phyloP scores from a whole-genome alignment of 2,113 vertebrate species.

The Chaetops frenatus region DNA sequence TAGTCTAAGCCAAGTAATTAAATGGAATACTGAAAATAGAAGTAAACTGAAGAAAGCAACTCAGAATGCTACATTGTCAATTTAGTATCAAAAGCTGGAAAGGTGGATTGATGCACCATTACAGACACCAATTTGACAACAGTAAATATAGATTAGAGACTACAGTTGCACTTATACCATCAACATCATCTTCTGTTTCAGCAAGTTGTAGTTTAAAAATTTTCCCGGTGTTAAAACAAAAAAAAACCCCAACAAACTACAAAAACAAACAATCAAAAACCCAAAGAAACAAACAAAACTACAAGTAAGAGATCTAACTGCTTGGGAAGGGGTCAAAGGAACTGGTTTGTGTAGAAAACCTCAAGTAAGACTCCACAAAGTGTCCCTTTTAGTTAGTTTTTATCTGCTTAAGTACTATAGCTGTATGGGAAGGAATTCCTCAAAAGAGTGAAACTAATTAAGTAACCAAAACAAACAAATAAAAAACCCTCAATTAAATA shows the following conservation, averaged over 20 bases:
- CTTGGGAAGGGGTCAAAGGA: neutral
- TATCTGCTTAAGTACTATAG: neutral
- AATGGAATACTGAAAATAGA: slow-evolving; percentile 68
- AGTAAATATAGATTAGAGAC: slow-evolving; percentile 26
- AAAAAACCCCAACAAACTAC: accelerated
- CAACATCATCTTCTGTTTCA: neutral
- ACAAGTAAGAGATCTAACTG: neutral
- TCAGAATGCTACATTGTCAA: slow-evolving; percentile 36
- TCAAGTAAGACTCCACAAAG: neutral
- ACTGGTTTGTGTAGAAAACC: neutral
- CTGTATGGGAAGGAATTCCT: neutral
- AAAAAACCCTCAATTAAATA: neutral
- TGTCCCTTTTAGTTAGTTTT: neutral
- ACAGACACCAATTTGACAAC: slow-evolving; percentile 38
- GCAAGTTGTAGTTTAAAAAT: neutral
- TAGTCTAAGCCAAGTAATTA: slow-evolving; percentile 66
- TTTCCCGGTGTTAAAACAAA: neutral
- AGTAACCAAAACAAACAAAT: neutral
- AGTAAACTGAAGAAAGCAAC: slow-evolving; percentile 49
- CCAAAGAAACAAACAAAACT: neutral
- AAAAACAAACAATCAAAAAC: neutral
- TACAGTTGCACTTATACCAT: neutral
- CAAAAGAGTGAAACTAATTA: neutral
- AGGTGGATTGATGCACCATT: slow-evolving; percentile 44
- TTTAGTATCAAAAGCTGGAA: slow-evolving; percentile 34